Base-by-base conservation (phyloP, 64 coral and sea anemone species). In the Dendrophyllia cribrosa region DNA sequence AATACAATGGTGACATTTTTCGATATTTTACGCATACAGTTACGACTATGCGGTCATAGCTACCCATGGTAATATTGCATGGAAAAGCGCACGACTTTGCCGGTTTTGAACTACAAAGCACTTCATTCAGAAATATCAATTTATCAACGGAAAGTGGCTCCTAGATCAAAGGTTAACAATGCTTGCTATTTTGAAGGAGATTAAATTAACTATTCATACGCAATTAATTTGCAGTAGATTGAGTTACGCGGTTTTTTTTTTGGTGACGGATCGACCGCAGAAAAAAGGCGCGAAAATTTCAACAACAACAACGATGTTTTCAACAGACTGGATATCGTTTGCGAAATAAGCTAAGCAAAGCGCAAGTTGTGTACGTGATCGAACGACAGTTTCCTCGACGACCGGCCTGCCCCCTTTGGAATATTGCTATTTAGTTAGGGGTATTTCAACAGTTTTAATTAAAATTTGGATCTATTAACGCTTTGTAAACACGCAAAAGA, bases 401-500 rank as follows among this genome's bases (percentile, higher is more conserved):
- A 84, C 80, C 20, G 19, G 20, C 60, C 13, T 67, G 80, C 19
- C 62, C 62, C 25, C 4, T 24, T 23, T 6, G 62, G 60, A 64
- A 82, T 63, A 82, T 14, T 47, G 25, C 34, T 82, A 9, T 64
- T 68, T 66, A 19, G 34, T 63, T 82, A 9, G 61, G 44, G 21
- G 58, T 45, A 48, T 82, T 66, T 66, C 46, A 49, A 66, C 59
- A 48, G 43, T 66, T 66, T 84, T 51, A 84, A 67, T 84, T 50
- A 77, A 84, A 84, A 50, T 66, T 84, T 84, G 45, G 60, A 52
- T 84, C 61, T n/a, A 23, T 65, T 84, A 67, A 67, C 43, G 62
- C 80, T 67, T 51, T 84, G 61, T 67, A 67, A 34, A 67, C 80
- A 48, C 46, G 6, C 43, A n/a, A 84, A 47, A 67, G 60, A 67